These are phyloP conservation scores for Penaeus vannamei DNA, from an alignment of 1,140 invertebrate species.

Conservation along the genomic window DNA sequence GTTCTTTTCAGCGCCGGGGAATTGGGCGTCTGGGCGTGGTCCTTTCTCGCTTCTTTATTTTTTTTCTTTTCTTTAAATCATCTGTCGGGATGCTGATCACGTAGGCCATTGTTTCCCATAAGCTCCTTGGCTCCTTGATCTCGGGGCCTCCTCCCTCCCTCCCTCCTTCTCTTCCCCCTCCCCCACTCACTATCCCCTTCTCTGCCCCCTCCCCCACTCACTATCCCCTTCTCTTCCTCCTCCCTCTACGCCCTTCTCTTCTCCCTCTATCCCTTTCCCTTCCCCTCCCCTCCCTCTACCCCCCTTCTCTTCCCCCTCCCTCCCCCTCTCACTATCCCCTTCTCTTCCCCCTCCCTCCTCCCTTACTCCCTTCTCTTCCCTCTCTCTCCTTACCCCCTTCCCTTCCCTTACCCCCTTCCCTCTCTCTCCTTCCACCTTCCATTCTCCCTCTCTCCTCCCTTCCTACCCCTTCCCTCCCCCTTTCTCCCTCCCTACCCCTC, in stretches of 20 bases:
- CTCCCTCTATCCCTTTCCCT: not conserved
- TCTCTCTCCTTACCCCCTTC: too few species aligned
- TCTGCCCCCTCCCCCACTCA: too few species aligned
- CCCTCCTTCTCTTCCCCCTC: not conserved
- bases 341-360: not conserved
- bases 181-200: too few species aligned
- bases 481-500: not conserved
- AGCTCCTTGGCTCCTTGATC: not conserved
- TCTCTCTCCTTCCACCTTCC: not conserved
- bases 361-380: too few species aligned
- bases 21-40: too few species aligned
- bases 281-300: too few species aligned
- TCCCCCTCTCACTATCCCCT: not conserved
- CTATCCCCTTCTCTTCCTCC: too few species aligned
- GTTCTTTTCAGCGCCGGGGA: too few species aligned
- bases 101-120: not conserved
- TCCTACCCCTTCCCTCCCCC: not conserved
- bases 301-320: not conserved
- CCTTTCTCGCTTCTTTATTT: too few species aligned
- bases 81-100: too few species aligned
- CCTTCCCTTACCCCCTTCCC: too few species aligned
- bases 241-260: not conserved
- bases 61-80: too few species aligned
- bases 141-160: not conserved
- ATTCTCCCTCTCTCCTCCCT: not conserved